phyloP scores from a whole-genome alignment of 2,888 invertebrate genomes.

The Galeruca laticollis region DNA sequence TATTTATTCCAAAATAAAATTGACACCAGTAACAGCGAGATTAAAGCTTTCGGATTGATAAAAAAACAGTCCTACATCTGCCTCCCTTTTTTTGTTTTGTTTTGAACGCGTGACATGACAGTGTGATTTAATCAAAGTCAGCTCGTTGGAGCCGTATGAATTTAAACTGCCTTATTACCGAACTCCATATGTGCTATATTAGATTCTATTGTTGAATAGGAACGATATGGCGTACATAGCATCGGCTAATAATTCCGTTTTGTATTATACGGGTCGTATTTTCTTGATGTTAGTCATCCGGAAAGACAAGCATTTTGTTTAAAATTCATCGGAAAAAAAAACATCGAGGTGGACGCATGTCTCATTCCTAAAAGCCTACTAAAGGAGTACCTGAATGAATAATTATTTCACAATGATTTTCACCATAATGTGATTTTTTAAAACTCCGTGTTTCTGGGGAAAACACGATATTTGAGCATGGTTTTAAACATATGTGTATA shows the following conservation, averaged over 20 bases:
- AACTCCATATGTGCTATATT: slow-evolving; percentile 58
- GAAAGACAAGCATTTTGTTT: slow-evolving; percentile 3
- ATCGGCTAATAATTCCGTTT: slow-evolving; percentile 51
- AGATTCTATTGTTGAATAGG: slow-evolving; percentile 54
- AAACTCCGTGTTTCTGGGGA: too few relatives aligned
- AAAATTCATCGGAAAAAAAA: background rate
- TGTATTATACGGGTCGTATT: slow-evolving; percentile 35
- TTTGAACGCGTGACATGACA: slow-evolving; percentile 58
- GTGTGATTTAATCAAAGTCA: slow-evolving; percentile 60
- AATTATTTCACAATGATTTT: too few relatives aligned
- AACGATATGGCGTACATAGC: slow-evolving; percentile 45
- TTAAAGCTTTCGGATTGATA: slow-evolving; percentile 27
- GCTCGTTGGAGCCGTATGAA: slow-evolving; percentile 56
- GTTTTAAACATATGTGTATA: too few relatives aligned
- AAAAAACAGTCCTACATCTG: slow-evolving; percentile 15
- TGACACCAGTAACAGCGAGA: slow-evolving; percentile 27
- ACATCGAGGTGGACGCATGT: background rate
- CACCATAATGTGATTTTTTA: too few relatives aligned
- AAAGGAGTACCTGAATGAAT: background rate
- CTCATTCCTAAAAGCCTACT: background rate
- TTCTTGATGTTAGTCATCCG: slow-evolving; percentile 20
- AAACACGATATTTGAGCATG: too few relatives aligned
- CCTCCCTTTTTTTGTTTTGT: slow-evolving; percentile 42
- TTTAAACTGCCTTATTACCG: slow-evolving; percentile 60
- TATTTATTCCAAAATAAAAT: slow-evolving; percentile 25